Conservation (phyloP, 2,113 vertebrate species). For the Corythornis madagascariensis region DNA sequence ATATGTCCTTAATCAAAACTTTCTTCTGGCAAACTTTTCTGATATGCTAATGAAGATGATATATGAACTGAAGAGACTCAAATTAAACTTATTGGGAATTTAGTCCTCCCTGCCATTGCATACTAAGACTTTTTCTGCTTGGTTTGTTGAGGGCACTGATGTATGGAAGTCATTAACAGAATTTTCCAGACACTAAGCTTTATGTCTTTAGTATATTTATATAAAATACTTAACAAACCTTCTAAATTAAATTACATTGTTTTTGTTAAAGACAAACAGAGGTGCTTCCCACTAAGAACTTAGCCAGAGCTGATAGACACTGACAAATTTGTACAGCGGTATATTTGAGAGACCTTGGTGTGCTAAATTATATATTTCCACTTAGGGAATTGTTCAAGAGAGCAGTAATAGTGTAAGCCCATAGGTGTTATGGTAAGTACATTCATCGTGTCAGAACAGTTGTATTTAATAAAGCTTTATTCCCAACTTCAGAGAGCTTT, state of each 20-base stretch:
- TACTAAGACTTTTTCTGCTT: not conserved
- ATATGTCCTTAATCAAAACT: not conserved
- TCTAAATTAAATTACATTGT: not conserved
- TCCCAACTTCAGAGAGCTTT: conserved; percentile 71
- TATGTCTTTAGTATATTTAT: not conserved
- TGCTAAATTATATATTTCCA: conserved; percentile 73
- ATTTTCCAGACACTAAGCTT: not conserved
- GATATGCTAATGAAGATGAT: not conserved
- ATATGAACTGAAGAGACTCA: not conserved
- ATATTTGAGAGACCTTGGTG: conserved; percentile 22
- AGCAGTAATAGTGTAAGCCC: conserved; percentile 65
- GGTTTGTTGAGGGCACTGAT: not conserved
- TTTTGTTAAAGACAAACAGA: not conserved
- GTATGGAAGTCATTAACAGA: not conserved
- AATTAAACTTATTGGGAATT: not conserved
- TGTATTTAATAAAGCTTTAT: conserved; percentile 74
- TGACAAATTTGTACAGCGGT: conserved; percentile 6
- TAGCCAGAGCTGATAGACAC: not conserved
- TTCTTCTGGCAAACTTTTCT: not conserved
- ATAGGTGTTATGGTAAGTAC: conserved; percentile 66
- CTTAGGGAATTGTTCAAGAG: conserved; percentile 65
- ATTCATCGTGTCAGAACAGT: conserved; percentile 64
- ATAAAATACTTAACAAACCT: not conserved
- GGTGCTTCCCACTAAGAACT: not conserved
- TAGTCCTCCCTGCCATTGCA: not conserved